A percentile compares a stretch with the other conserved stretches of the same genome.
phyloP scores from a whole-genome alignment of 2,888 invertebrate genomes.

The Temnothorax unifasciatus region DNA sequence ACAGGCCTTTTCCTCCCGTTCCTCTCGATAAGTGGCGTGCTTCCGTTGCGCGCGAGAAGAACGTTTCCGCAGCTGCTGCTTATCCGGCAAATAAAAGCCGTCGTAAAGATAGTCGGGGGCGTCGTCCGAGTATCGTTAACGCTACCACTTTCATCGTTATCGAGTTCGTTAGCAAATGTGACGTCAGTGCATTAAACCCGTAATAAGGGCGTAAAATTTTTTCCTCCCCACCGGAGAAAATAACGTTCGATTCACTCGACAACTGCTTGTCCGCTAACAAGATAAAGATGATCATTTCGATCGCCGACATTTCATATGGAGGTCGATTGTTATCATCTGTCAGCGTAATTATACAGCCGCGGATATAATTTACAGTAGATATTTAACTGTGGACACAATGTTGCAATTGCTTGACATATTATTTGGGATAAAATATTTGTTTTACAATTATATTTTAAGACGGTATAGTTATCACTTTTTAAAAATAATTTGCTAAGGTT shows the following conservation, averaged over 20 bases:
- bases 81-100: constrained; percentile 69
- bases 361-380: constrained; percentile 2
- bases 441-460: neutral
- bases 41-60: constrained; percentile 59
- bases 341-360: neutral
- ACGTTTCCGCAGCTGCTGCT: constrained; percentile 61
- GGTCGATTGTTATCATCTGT: constrained; percentile 23
- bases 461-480: neutral
- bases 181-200: constrained; percentile 43
- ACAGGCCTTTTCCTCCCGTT: neutral
- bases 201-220: constrained; percentile 29
- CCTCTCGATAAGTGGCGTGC: constrained; percentile 54
- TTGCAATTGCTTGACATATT: neutral
- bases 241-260: neutral
- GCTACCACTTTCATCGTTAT: constrained; percentile 22
- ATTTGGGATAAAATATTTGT: neutral
- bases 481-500: neutral
- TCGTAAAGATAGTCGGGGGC: constrained; percentile 48
- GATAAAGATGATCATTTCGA: constrained; percentile 39
- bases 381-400: neutral
- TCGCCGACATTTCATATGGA: neutral
- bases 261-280: constrained; percentile 19
- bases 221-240: neutral
- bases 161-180: constrained; percentile 43
- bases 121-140: constrained; percentile 38